phyloP scores from a whole-genome alignment of 2,113 vertebrate genomes.

The Cyphomyrus plagiostoma region DNA sequence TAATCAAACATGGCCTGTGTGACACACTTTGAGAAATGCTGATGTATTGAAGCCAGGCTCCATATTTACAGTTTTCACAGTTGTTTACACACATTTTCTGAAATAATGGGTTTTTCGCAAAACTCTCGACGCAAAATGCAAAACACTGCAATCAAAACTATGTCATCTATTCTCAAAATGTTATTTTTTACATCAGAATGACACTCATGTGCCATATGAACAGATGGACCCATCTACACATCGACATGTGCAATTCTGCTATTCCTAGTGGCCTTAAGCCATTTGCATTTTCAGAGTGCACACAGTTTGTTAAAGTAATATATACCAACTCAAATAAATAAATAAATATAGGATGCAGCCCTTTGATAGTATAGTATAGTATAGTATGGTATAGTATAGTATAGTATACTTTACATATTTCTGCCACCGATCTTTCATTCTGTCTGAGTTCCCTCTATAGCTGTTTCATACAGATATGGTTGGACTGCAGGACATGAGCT shows the following conservation, averaged over 20 bases:
- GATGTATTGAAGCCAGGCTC: neutral
- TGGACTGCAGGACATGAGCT: neutral
- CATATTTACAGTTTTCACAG: neutral
- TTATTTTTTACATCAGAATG: neutral
- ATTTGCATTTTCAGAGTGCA: neutral
- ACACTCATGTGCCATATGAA: neutral
- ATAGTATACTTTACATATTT: neutral
- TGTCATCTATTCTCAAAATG: neutral
- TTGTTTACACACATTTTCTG: neutral
- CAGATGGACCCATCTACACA: slow-evolving; percentile 1
- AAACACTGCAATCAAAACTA: neutral
- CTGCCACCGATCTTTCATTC: neutral
- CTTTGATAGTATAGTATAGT: neutral
- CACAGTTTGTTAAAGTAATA: neutral
- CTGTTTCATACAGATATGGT: neutral
- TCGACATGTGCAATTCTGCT: neutral
- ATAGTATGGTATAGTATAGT: neutral
- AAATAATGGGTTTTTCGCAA: neutral
- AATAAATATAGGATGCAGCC: neutral
- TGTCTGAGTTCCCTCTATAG: neutral
- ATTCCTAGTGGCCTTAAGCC: neutral
- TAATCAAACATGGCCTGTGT: neutral
- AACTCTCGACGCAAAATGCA: neutral
- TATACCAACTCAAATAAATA: neutral
- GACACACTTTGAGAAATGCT: neutral